Evolutionary conservation across 2,888 invertebrate species (phyloP).

Genomic region (Willowsia nigromaculata): DNA sequence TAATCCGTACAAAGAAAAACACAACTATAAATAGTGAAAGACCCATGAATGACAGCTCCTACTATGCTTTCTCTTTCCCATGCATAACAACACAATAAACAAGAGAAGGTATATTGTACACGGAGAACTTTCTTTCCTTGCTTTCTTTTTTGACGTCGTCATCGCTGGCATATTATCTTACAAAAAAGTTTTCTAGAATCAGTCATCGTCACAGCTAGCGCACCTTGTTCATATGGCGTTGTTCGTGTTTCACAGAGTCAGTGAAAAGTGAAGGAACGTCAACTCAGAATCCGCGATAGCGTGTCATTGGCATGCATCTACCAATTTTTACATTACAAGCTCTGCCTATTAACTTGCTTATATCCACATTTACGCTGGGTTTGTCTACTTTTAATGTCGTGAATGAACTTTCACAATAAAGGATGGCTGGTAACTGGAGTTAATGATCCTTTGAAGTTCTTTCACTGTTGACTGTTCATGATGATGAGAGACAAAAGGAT

Average conservation of each 20-base stretch:
- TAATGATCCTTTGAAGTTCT: constrained; percentile 29
- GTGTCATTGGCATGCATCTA: constrained; percentile 53
- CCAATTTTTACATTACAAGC: neutral
- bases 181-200: neutral
- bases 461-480: neutral
- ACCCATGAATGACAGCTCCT: neutral
- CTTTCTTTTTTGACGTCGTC: neutral
- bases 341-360: neutral
- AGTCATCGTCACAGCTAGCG: neutral
- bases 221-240: neutral
- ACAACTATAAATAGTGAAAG: neutral
- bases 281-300: constrained; percentile 13
- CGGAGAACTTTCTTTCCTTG: neutral
- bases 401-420: neutral
- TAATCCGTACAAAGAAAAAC: neutral
- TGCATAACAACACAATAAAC: neutral
- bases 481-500: neutral
- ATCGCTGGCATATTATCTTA: neutral
- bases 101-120: neutral
- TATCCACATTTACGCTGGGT: neutral
- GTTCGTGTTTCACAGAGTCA: constrained; percentile 15
- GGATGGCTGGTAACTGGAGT: neutral
- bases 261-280: constrained; percentile 3
- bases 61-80: constrained; percentile 27
- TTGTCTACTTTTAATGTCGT: neutral